phyloP scores from a whole-genome alignment of 1,140 invertebrate species.

The Caerostris extrusa region DNA sequence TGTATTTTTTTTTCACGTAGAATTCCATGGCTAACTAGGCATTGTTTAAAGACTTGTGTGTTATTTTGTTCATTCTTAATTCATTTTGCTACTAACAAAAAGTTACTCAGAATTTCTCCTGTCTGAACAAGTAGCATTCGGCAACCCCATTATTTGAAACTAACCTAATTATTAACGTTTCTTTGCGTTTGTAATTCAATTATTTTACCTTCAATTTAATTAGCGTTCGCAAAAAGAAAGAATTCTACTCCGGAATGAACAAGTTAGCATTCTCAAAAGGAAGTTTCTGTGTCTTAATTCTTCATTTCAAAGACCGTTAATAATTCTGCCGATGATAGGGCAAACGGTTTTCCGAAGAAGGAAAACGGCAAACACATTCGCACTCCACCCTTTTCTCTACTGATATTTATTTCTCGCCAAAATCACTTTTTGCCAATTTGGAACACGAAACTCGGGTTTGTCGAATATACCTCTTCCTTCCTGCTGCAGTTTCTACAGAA shows the following conservation, averaged over 20 bases:
- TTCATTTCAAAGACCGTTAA: too few species aligned
- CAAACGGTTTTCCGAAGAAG: background rate
- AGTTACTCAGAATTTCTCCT: background rate
- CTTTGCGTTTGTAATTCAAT: slow-evolving; percentile 39
- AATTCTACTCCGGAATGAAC: too few species aligned
- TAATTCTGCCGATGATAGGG: too few species aligned
- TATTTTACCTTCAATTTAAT: slow-evolving; percentile 20
- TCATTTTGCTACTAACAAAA: background rate
- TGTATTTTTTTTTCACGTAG: background rate
- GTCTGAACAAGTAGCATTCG: background rate
- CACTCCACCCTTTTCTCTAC: slow-evolving; percentile 9
- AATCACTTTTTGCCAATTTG: slow-evolving; percentile 31
- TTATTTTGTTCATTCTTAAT: background rate
- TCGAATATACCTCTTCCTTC: background rate
- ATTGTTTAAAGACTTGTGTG: background rate
- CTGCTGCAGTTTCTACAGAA: background rate
- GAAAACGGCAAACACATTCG: background rate
- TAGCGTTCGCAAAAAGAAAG: background rate
- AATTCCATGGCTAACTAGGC: background rate
- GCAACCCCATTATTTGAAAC: slow-evolving; percentile 6
- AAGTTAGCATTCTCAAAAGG: too few species aligned
- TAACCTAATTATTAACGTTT: slow-evolving; percentile 40
- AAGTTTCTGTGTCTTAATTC: too few species aligned
- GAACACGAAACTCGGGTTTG: slow-evolving; percentile 1
- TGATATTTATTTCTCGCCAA: slow-evolving; percentile 18